phyloP scores from a whole-genome alignment of 2,113 vertebrate species.

The Odocoileus hemionus region DNA sequence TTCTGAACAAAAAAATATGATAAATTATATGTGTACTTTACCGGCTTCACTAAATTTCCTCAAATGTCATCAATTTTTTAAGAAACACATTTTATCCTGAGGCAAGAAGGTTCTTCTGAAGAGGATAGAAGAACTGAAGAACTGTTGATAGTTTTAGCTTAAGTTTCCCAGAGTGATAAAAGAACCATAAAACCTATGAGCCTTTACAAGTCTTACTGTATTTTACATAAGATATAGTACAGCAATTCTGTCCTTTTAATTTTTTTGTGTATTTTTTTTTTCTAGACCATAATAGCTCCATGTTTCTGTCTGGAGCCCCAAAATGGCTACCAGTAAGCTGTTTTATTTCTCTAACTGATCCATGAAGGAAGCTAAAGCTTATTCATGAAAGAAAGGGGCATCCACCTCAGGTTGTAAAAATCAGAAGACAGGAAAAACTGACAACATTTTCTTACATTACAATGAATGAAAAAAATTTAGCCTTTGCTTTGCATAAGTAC shows the following conservation, averaged over 20 bases:
- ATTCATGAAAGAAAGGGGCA: not conserved
- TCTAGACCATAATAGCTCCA: not conserved
- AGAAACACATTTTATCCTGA: not conserved
- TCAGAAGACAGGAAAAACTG: not conserved
- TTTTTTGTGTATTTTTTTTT: not conserved
- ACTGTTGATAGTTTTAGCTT: not conserved
- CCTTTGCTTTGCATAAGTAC: not conserved
- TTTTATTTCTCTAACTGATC: not conserved
- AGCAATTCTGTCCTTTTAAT: not conserved
- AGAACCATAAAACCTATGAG: not conserved
- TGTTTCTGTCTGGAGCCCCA: not conserved
- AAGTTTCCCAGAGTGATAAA: not conserved
- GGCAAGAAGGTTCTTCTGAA: not conserved
- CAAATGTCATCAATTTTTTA: not conserved
- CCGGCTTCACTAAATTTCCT: not conserved
- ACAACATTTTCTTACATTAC: not conserved
- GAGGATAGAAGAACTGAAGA: not conserved
- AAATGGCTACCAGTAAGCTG: not conserved
- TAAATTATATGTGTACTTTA: not conserved
- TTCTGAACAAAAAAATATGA: not conserved
- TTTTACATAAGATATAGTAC: not conserved
- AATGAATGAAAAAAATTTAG: not conserved
- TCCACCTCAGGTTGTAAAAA: not conserved
- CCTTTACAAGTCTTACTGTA: conserved; percentile 3
- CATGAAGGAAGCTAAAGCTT: not conserved